Evolutionary conservation across 2,113 vertebrate genomes (phyloP).

Genomic region (Thymallus thymallus): DNA sequence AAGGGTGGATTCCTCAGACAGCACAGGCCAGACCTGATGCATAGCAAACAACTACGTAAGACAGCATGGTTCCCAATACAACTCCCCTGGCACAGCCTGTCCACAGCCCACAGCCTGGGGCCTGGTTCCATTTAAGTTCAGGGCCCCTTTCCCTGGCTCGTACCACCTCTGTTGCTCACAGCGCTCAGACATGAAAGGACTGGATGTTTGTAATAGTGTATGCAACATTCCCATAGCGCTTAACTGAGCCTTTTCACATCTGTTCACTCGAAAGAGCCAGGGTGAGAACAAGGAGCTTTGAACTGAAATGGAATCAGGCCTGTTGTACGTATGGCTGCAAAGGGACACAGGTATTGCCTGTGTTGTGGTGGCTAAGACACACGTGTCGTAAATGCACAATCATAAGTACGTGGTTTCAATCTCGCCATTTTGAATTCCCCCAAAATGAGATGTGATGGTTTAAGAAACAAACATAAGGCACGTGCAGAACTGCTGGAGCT

Average conservation of each 20-base stretch:
- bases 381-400: slow-evolving; percentile 51
- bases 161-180: neutral
- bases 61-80: slow-evolving; percentile 58
- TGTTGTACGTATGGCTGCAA: slow-evolving; percentile 44
- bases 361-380: slow-evolving; percentile 53
- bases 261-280: neutral
- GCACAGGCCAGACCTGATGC: slow-evolving; percentile 73
- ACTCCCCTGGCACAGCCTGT: slow-evolving; percentile 43
- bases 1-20: slow-evolving; percentile 60
- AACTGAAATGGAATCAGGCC: neutral
- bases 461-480: slow-evolving; percentile 81
- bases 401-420: slow-evolving; percentile 46
- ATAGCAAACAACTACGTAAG: slow-evolving; percentile 73
- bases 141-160: neutral
- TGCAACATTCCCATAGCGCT: neutral
- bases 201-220: neutral
- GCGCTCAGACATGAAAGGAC: neutral
- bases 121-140: neutral
- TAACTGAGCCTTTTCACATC: neutral
- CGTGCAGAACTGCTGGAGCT: slow-evolving; percentile 70
- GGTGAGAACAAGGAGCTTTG: neutral
- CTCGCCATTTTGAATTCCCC: slow-evolving; percentile 49
- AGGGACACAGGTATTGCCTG: slow-evolving; percentile 46
- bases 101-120: no score
- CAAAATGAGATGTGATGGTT: slow-evolving; percentile 66